Evolutionary conservation across 2,113 vertebrate genomes (phyloP), one percentile per base, ranked within the genome.

Genomic region (Silurus asotus): DNA sequence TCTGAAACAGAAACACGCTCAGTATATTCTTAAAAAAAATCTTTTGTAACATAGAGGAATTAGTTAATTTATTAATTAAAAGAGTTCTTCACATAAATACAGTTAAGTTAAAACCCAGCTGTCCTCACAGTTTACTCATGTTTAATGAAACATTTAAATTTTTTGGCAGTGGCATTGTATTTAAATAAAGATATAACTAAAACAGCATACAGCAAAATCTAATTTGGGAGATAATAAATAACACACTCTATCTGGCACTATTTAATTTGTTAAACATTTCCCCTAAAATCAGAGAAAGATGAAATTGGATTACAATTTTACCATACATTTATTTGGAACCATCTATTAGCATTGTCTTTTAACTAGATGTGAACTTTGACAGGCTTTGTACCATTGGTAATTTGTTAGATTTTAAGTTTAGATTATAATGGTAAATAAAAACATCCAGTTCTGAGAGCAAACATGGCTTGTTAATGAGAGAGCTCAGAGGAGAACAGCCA

Each of bases 1-100:
- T 67, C 74, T 61, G 14, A 79, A 17, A 84, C 25, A 74, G 64
- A 70, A 76, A 87, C 61, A 61, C 61, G 69, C 72, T 87, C 51
- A 69, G 19, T 51, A 28, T 13, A 70, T 77, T 87, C 75, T 25
- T 10, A 62, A 17, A 72, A 14, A 55, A 19, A 51, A 28, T 15
- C 9, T 55, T 70, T 61, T 5, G 2, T 8, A 61, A 25, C 61
- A 48, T 23, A 64, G 59, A 76, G 59, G 56, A 75, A 84, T 62
- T 55, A 77, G 9, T 65, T 53, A 13, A 65, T 51, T 37, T 65
- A 61, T 45, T 23, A 10, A 48, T 51, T 84, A 61, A 20, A 58
- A 61, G 55, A 61, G 53, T 56, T 61, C 56, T 2, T 61, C 69
- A 75, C 48, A 84, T 75, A 62, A 75, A 75, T 61, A 72, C 23